phyloP scores from a whole-genome alignment of 2,888 invertebrate genomes.

The Scaptomyza cyrtandrae region DNA sequence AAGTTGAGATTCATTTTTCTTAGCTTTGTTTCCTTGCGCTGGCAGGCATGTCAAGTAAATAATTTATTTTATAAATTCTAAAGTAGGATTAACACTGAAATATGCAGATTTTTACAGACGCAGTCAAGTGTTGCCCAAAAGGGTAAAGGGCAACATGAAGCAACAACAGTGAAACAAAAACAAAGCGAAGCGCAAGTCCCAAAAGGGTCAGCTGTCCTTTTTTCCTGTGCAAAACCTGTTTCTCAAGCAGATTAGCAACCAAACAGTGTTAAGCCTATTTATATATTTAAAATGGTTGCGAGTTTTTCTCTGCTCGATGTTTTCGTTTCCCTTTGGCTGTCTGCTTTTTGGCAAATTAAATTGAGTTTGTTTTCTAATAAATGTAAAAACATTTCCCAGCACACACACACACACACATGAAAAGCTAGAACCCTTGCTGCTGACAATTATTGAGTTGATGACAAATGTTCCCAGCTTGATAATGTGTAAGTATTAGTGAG shows the following conservation, averaged over 20 bases:
- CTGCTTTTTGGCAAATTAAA: slow-evolving; percentile 69
- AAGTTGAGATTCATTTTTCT: slow-evolving; percentile 58
- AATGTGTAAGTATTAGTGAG: slow-evolving; percentile 9
- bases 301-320: slow-evolving; percentile 13
- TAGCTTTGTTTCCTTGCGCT: slow-evolving; percentile 24
- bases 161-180: slow-evolving; percentile 33
- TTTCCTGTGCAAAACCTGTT: slow-evolving; percentile 58
- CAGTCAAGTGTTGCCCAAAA: slow-evolving; percentile 60
- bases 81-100: slow-evolving; percentile 79
- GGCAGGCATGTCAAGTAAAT: slow-evolving; percentile 65
- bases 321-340: slow-evolving; percentile 31
- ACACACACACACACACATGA: slow-evolving; percentile 24
- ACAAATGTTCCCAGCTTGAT: slow-evolving; percentile 50
- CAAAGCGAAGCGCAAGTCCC: slow-evolving; percentile 50
- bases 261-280: slow-evolving; percentile 70
- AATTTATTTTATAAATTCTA: slow-evolving; percentile 79
- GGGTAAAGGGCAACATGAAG: slow-evolving; percentile 41
- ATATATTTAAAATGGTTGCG: slow-evolving; percentile 65
- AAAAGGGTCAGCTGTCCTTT: slow-evolving; percentile 58
- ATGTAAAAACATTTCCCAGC: slow-evolving; percentile 66
- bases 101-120: slow-evolving; percentile 70
- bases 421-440: slow-evolving; percentile 31
- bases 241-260: slow-evolving; percentile 70
- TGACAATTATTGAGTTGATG: slow-evolving; percentile 69
- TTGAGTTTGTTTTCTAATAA: slow-evolving; percentile 71